phyloP scores from a whole-genome alignment of 2,797 vertebrate genomes.

The Hippocampus kuda region DNA sequence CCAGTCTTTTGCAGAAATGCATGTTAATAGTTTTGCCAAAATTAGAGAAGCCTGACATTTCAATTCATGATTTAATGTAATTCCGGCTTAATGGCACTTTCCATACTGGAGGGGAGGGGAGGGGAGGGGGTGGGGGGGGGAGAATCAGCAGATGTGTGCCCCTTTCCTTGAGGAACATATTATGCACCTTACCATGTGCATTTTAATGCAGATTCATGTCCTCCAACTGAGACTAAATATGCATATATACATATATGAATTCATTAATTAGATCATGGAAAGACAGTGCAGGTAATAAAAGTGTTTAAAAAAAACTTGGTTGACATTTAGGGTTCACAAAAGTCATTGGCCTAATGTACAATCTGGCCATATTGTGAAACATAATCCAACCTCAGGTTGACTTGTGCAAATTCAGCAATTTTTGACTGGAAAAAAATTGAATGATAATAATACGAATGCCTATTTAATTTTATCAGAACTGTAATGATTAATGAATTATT shows the following conservation, averaged over 20 bases:
- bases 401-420: too few species aligned
- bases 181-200: not conserved
- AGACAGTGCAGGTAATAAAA: not conserved
- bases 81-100: not conserved
- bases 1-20: not conserved
- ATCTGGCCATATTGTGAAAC: too few species aligned
- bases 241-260: not conserved
- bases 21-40: not conserved
- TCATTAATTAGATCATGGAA: not conserved
- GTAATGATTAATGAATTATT: too few species aligned
- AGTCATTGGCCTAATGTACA: not conserved
- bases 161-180: not conserved
- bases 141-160: not conserved
- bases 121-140: too few species aligned
- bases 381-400: too few species aligned
- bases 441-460: too few species aligned
- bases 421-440: too few species aligned
- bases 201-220: not conserved
- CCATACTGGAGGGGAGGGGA: not conserved
- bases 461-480: too few species aligned
- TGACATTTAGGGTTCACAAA: not conserved
- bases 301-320: not conserved
- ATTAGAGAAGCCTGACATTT: not conserved
- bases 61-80: not conserved
- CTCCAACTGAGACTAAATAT: not conserved